Evolutionary conservation across 1,140 invertebrate genomes (phyloP).

Genomic region (Cydia strobilella): DNA sequence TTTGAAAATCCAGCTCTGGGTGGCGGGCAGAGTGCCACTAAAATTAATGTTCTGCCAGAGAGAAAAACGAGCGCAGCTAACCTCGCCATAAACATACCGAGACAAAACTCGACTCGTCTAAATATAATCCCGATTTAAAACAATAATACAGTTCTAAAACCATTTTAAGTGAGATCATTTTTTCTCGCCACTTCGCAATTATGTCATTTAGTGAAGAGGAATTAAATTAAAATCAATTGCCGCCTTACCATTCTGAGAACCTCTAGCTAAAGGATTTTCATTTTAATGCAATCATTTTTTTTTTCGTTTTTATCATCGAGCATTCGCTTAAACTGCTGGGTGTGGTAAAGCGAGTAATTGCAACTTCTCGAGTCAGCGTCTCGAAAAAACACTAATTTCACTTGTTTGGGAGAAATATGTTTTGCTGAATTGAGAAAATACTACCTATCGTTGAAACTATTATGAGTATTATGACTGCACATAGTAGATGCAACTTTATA

Average conservation of each 20-base stretch:
- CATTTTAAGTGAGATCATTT: not conserved
- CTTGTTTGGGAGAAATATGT: conserved; percentile 13
- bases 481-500: conserved; percentile 3
- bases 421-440: conserved; percentile 17
- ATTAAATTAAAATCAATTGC: conserved; percentile 25
- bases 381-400: conserved; percentile 9
- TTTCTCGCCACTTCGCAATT: conserved; percentile 5
- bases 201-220: conserved; percentile 6
- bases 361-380: conserved; percentile 6
- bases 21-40: conserved; percentile 70
- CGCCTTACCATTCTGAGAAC: not conserved
- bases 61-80: conserved; percentile 74
- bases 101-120: conserved; percentile 42
- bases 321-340: not conserved
- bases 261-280: conserved; percentile 5
- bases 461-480: not conserved
- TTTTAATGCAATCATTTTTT: conserved; percentile 8
- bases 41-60: conserved; percentile 78
- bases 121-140: conserved; percentile 24
- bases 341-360: conserved; percentile 21
- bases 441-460: not conserved
- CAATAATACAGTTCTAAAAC: not conserved
- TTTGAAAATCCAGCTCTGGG: conserved; percentile 67
- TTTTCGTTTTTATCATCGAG: not conserved
- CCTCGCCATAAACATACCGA: conserved; percentile 50